Base-by-base conservation (phyloP, 2,113 vertebrate species). In the Brienomyrus longianalis region DNA sequence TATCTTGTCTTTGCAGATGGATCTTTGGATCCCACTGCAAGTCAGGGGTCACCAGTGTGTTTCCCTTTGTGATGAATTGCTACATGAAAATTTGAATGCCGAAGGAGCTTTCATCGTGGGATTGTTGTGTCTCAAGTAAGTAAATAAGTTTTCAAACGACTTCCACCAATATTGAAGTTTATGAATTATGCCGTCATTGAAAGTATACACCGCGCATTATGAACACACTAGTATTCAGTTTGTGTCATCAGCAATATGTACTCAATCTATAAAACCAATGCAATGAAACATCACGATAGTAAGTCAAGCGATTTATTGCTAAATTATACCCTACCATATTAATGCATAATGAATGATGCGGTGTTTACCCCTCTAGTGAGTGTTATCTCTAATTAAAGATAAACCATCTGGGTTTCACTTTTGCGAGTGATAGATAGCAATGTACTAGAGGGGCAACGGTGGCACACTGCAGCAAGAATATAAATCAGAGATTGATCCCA, bases 341-440 rank as follows among this genome's bases (percentile, higher is more conserved):
- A 90, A 90, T 90, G 84, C 84, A 87, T 90, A 90, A 90, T 90
- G 83, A 90, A 90, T 90, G 59, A 51, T 56, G 70, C 51, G 84
- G 27, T 90, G 84, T 87, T 90, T 87, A 87, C 89, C 84, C 89
- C 89, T 90, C 89, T 86, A 87, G 84, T 62, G 89, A 86, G 89
- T 90, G 89, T 90, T 90, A 90, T 87, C 84, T 87, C 54, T 90
- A 90, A 90, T 90, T 90, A 90, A 90, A 90, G 89, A 90, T 90
- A 87, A 90, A 90, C 89, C 89, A 90, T 90, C 84, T 90, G 89
- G 89, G 89, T 90, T 90, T 90, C 89, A 90, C 51, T 51, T 51
- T 62, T 90, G 89, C 84, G 51, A 90, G 19, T 90, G 89, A 90
- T 90, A 90, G 89, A 90, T 90, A 87, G 89, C 48, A 85, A 77